Conservation (phyloP, 2,113 vertebrate genomes). For the Grantiella picta region DNA sequence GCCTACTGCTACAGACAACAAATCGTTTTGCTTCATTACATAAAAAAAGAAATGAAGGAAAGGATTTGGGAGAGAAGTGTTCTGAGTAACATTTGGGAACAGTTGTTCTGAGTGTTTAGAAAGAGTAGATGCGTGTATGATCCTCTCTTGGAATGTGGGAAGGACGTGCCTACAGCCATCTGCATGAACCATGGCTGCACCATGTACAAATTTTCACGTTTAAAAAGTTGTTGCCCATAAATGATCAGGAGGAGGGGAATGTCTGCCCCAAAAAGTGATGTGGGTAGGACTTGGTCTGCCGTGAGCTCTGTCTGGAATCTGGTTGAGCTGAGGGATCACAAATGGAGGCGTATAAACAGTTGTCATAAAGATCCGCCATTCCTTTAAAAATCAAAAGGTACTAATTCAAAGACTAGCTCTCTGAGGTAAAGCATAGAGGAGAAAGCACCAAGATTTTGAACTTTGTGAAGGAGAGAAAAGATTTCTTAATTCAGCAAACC, state of each 20-base stretch:
- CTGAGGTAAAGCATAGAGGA: not conserved
- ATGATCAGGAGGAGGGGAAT: not conserved
- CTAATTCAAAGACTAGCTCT: not conserved
- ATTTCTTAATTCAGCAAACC: not conserved
- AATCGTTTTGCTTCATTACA: not conserved
- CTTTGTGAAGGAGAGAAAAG: not conserved
- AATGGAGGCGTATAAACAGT: not conserved
- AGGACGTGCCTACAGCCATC: not conserved
- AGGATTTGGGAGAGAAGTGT: not conserved
- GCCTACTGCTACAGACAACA: constrained; percentile 37
- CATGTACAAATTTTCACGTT: not conserved
- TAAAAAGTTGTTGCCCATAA: not conserved
- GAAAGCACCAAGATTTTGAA: not conserved
- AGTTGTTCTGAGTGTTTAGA: not conserved
- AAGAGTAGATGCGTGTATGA: not conserved
- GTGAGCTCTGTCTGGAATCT: not conserved
- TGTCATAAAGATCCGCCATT: not conserved
- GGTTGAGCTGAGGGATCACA: not conserved
- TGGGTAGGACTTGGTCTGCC: not conserved
- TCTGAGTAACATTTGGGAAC: constrained; percentile 18
- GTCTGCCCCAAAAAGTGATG: not conserved
- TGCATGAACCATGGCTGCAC: not conserved
- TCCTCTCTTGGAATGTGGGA: not conserved
- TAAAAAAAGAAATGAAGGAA: constrained; percentile 20
- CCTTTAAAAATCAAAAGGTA: not conserved